Conservation (phyloP, 2,797 vertebrate species). For the Merluccius polli region DNA sequence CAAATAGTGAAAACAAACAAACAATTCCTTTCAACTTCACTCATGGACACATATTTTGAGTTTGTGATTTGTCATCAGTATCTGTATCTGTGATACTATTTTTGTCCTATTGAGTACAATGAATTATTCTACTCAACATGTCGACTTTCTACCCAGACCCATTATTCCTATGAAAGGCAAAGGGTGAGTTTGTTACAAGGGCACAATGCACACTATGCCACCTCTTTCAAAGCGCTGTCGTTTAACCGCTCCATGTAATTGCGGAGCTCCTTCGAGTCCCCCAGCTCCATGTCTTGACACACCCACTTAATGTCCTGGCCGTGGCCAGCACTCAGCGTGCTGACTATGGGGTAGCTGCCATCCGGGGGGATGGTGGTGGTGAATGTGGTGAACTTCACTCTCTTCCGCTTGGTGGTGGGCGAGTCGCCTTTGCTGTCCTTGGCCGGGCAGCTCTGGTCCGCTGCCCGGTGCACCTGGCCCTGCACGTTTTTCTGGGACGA, state of each 20-base stretch:
- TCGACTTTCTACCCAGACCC: constrained; percentile 43
- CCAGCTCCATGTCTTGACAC: constrained; percentile 81
- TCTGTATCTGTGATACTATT: constrained; percentile 25
- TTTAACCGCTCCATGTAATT: constrained; percentile 86
- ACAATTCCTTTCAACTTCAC: constrained; percentile 15
- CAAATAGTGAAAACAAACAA: constrained; percentile 44
- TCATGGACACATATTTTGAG: constrained; percentile 28
- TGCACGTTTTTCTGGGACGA: constrained; percentile 74
- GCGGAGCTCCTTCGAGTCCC: constrained; percentile 80
- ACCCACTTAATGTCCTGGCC: constrained; percentile 91
- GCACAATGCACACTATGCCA: constrained; percentile 57
- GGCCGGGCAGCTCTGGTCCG: constrained; percentile 56
- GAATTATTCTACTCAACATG: constrained; percentile 50
- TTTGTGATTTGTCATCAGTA: constrained; percentile 38
- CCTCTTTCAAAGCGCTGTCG: constrained; percentile 76
- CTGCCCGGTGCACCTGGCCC: constrained; percentile 74
- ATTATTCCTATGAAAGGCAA: constrained; percentile 71
- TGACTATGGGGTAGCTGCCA: constrained; percentile 75
- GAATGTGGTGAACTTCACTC: constrained; percentile 92
- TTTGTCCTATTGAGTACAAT: constrained; percentile 31
- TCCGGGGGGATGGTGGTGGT: constrained; percentile 83
- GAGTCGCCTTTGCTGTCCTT: constrained; percentile 81
- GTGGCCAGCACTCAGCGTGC: constrained; percentile 73
- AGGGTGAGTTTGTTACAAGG: constrained; percentile 70
- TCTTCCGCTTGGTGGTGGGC: constrained; percentile 87